Conservation (phyloP, 2,888 invertebrate species). For the Coelogynopora nodosa region DNA sequence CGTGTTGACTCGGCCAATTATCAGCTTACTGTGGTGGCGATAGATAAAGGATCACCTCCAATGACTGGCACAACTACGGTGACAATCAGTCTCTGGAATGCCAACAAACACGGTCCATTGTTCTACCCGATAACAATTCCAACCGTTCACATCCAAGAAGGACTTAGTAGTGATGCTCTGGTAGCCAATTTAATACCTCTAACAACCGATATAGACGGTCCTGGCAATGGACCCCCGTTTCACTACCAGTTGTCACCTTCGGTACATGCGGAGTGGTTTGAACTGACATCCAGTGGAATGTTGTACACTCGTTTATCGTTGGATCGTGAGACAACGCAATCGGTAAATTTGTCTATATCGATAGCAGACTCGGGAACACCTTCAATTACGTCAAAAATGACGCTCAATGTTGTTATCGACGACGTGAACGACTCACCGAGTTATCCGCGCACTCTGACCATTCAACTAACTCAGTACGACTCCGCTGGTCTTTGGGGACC, state of each 20-base stretch:
- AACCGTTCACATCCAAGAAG: conserved; percentile 74
- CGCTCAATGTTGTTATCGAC: conserved; percentile 71
- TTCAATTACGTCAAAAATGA: conserved; percentile 74
- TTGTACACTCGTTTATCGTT: conserved; percentile 71
- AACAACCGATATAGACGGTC: conserved; percentile 79
- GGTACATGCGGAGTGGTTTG: conserved; percentile 67
- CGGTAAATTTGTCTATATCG: conserved; percentile 72
- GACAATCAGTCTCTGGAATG: conserved; percentile 73
- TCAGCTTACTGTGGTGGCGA: conserved; percentile 36
- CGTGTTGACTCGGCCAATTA: neutral
- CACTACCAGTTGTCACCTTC: conserved; percentile 76
- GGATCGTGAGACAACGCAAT: conserved; percentile 75
- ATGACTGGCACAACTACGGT: conserved; percentile 57
- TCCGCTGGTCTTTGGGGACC: conserved; percentile 66
- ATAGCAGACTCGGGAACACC: conserved; percentile 76
- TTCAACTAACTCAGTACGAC: conserved; percentile 65
- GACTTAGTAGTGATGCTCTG: conserved; percentile 77
- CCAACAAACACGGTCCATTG: conserved; percentile 82
- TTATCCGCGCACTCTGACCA: conserved; percentile 73
- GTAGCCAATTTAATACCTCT: conserved; percentile 71
- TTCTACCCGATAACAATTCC: conserved; percentile 67
- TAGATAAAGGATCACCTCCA: conserved; percentile 13
- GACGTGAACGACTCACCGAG: conserved; percentile 87
- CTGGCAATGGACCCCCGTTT: conserved; percentile 84
- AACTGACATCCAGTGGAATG: conserved; percentile 73